A percentile compares a stretch with the other conserved stretches of the same genome.
Evolutionary conservation across 1,140 invertebrate species (phyloP).

Genomic region (Drosophila guanche): DNA sequence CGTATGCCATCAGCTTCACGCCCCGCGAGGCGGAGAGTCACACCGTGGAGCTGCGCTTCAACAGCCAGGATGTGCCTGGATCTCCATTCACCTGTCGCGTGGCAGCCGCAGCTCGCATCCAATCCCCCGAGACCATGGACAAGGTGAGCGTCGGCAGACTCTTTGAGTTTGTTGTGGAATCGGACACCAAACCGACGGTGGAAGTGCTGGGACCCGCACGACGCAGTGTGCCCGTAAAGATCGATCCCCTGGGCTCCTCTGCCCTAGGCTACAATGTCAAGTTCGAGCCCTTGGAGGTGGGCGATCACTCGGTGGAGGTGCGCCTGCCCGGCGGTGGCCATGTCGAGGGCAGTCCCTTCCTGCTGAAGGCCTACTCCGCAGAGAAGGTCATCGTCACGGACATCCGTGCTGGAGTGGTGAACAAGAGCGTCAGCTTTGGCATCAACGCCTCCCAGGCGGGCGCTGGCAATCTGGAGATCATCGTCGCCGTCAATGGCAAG

Average conservation of each 20-base stretch:
- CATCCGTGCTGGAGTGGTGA: slow-evolving; percentile 93
- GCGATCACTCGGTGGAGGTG: slow-evolving; percentile 96
- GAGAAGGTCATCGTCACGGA: slow-evolving; percentile 93
- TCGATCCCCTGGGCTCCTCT: slow-evolving; percentile 83
- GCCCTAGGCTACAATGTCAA: slow-evolving; percentile 86
- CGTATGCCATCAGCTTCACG: slow-evolving; percentile 98
- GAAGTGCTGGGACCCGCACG: slow-evolving; percentile 91
- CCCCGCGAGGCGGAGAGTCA: slow-evolving; percentile 95
- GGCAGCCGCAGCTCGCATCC: slow-evolving; percentile 89
- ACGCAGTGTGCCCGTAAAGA: slow-evolving; percentile 88
- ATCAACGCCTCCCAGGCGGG: slow-evolving; percentile 91
- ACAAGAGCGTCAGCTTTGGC: slow-evolving; percentile 96
- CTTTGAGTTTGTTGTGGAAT: slow-evolving; percentile 93
- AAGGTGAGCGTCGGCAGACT: slow-evolving; percentile 95
- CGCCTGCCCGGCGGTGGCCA: slow-evolving; percentile 89
- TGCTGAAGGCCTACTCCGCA: slow-evolving; percentile 97
- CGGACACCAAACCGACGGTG: slow-evolving; percentile 89
- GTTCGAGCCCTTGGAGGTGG: slow-evolving; percentile 95
- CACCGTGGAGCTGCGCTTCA: slow-evolving; percentile 97
- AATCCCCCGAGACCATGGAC: slow-evolving; percentile 91
- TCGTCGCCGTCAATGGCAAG: slow-evolving; percentile 97
- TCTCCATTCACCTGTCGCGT: slow-evolving; percentile 90
- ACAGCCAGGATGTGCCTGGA: slow-evolving; percentile 97
- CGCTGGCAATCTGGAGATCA: slow-evolving; percentile 98
- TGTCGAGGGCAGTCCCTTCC: slow-evolving; percentile 96